Percentiles rank a stretch among this genome's conserved stretches.
Evolutionary conservation across 2,113 vertebrate genomes (phyloP).

Genomic region (Nycticryphes semicollaris): DNA sequence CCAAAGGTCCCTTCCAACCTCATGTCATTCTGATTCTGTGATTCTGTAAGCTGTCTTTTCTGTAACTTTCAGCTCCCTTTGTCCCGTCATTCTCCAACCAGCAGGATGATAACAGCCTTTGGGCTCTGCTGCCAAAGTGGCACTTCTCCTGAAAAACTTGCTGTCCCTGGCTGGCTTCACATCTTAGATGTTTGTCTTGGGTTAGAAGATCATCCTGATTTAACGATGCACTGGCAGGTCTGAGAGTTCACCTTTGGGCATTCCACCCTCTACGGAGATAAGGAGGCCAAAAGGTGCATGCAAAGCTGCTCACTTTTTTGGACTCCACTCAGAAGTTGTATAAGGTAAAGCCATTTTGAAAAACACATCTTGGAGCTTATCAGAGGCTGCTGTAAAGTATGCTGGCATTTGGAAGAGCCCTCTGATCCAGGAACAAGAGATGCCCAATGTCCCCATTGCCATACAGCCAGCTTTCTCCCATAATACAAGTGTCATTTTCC

Average conservation of each 20-base stretch:
- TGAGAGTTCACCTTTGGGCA: neutral
- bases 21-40: no score
- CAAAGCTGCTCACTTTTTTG: neutral
- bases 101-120: neutral
- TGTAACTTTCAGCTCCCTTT: neutral
- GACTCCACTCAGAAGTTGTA: neutral
- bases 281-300: neutral
- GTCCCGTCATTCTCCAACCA: neutral
- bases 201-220: neutral
- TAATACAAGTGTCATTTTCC: neutral
- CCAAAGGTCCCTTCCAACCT: no score
- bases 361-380: neutral
- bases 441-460: rapidly evolving
- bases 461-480: neutral
- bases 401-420: neutral
- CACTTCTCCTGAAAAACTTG: neutral
- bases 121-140: neutral
- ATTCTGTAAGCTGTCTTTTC: neutral
- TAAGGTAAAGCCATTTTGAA: neutral
- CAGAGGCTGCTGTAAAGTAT: neutral
- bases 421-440: neutral
- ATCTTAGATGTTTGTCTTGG: neutral
- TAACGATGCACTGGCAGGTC: neutral
- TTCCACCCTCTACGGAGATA: neutral
- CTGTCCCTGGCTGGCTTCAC: neutral